Evolutionary conservation across 2,888 invertebrate genomes (phyloP).

Genomic region (Artemia sinica): DNA sequence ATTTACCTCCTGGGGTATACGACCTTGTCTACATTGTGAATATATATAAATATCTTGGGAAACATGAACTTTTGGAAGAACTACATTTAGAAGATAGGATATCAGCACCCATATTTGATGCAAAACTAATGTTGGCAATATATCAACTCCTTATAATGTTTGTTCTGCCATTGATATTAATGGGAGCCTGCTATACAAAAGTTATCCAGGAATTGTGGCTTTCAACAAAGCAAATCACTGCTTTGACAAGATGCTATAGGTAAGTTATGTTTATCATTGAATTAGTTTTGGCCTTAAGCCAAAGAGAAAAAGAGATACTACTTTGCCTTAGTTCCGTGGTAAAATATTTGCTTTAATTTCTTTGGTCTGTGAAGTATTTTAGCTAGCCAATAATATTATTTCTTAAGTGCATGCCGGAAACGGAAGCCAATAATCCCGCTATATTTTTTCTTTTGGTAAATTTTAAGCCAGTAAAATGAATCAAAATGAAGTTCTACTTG

Average conservation of each 20-base stretch:
- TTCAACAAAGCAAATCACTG: constrained; percentile 31
- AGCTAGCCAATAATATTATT: too few relatives aligned
- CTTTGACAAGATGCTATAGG: constrained; percentile 29
- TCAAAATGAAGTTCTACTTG: too few relatives aligned
- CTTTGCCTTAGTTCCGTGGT: too few relatives aligned
- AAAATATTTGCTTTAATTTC: too few relatives aligned
- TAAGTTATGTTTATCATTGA: constrained; percentile 19
- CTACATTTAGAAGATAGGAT: constrained; percentile 28
- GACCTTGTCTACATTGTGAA: neutral
- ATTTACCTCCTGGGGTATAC: neutral
- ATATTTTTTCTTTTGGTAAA: too few relatives aligned
- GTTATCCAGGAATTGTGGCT: constrained; percentile 34
- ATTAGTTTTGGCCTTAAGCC: neutral
- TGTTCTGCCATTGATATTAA: constrained; percentile 31
- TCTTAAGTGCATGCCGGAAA: too few relatives aligned
- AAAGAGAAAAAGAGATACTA: too few relatives aligned
- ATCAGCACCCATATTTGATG: constrained; percentile 23
- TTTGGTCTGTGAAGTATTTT: too few relatives aligned
- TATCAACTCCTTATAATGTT: constrained; percentile 33
- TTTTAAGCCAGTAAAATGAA: too few relatives aligned
- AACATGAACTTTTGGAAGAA: constrained; percentile 21
- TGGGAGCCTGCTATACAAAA: constrained; percentile 32
- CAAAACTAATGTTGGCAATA: constrained; percentile 29
- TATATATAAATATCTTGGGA: neutral
- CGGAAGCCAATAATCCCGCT: too few relatives aligned